phyloP scores from a whole-genome alignment of 2,113 vertebrate genomes.

The Asarcornis scutulata region DNA sequence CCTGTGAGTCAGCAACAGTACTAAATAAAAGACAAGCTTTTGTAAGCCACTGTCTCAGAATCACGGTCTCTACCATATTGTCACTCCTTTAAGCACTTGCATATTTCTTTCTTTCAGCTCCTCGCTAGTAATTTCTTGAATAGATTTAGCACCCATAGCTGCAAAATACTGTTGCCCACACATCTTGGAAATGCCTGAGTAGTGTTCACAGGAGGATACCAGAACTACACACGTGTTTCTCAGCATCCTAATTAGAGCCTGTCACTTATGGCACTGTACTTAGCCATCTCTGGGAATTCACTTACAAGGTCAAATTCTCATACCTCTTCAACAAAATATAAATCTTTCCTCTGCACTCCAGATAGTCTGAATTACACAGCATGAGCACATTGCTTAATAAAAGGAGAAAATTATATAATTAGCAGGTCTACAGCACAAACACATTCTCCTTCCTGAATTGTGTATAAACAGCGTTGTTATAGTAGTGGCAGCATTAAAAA shows the following conservation, averaged over 20 bases:
- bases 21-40: neutral
- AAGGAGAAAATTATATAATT: constrained; percentile 23
- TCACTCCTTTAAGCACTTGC: neutral
- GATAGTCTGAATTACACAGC: neutral
- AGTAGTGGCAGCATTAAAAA: neutral
- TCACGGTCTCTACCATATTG: fast-evolving
- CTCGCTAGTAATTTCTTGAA: neutral
- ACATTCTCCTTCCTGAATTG: fast-evolving
- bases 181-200: neutral
- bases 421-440: neutral
- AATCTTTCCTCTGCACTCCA: neutral
- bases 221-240: neutral
- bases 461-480: neutral
- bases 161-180: neutral
- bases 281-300: neutral
- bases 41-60: neutral
- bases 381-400: neutral
- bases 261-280: neutral
- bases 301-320: constrained; percentile 19
- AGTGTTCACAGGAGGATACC: neutral
- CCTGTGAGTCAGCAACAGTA: neutral
- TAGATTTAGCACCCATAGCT: neutral
- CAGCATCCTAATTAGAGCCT: constrained; percentile 8
- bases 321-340: neutral
- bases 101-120: neutral